Base-by-base conservation (phyloP, 2,888 invertebrate species). In the Lepidocyrtoides sp. region DNA sequence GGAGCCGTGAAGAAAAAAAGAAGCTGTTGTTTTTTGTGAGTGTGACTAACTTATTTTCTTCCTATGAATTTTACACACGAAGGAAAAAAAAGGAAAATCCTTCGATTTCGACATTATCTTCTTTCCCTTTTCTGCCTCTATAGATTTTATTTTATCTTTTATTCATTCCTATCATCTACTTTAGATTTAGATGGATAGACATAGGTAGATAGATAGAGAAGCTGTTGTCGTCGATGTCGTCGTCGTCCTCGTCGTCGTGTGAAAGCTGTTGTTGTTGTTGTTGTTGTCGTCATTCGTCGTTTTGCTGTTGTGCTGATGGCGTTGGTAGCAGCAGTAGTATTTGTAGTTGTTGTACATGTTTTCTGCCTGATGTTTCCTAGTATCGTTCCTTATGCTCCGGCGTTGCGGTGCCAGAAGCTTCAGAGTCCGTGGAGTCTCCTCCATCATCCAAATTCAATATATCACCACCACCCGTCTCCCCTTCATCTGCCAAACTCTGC, bases 311-410 rank as follows among this genome's bases (percentile, higher is more conserved):
- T n/a, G n/a, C n/a, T n/a, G n/a, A n/a, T n/a, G n/a, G n/a, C n/a
- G n/a, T 3, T 57, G n/a, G 57, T 57, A 17, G 20, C n/a, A 57
- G 57, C 57, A 17, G n/a, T 57, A n/a, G 57, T 57, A 14, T 4
- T 41, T 41, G 72, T 36, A n/a, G 77, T 77, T 7, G 26, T 36
- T 2, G 77, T 77, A n/a, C 10, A 77, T 72, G 7, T 48, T 60
- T 82, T 60, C 17, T 69, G 4, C 14, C 41, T 36, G 57, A 0
- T 57, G 23, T 60, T 36, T 14, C 26, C 23, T 92, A 93, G 91
- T 92, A 93, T 69, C 93, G 86, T 81, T 93, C 92, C 91, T 93
- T 93, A 57, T 85, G 90, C 60, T 93, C 92, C 63, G 92, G 93
- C 32, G 93, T 93, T 75, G 91, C 91, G 48, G 92, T 86, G 57